A percentile compares a stretch with the other conserved stretches of the same genome.
phyloP scores from a whole-genome alignment of 1,140 invertebrate species.

The Coenobita brevimanus region DNA sequence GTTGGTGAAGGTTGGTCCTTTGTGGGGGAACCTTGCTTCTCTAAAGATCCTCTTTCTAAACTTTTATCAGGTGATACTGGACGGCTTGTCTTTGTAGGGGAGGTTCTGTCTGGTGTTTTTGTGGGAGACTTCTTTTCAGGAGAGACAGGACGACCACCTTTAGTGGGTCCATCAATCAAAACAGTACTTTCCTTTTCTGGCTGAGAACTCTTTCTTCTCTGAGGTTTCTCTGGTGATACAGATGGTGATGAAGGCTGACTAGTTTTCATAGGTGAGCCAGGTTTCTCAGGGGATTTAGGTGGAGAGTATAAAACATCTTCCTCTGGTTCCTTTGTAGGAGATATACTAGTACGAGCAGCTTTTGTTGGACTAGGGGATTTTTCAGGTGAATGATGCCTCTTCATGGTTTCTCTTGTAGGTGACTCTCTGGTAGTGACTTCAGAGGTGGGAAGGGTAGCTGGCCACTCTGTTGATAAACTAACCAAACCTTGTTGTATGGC shows the following conservation, averaged over 20 bases:
- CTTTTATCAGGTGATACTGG: conserved; percentile 25
- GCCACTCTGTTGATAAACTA: conserved; percentile 61
- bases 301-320: not conserved
- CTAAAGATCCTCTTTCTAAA: not conserved
- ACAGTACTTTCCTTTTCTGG: not conserved
- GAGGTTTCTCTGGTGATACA: conserved; percentile 49
- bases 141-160: not conserved
- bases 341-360: conserved; percentile 29
- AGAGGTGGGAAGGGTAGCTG: conserved; percentile 19
- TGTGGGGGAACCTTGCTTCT: not conserved
- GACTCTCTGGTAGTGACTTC: conserved; percentile 20
- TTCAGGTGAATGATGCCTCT: conserved; percentile 48
- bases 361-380: conserved; percentile 49
- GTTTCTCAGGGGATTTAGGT: not conserved
- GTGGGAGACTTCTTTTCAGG: conserved; percentile 12
- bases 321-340: not conserved
- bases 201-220: not conserved
- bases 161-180: not conserved
- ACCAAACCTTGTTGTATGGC: conserved; percentile 79
- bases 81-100: conserved; percentile 19
- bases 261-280: not conserved
- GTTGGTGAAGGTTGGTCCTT: not conserved
- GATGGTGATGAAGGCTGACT: conserved; percentile 21
- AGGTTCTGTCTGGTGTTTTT: conserved; percentile 8
- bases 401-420: conserved; percentile 34